Evolutionary conservation across 1,140 invertebrate genomes (phyloP), one percentile per base, ranked within the genome.

Genomic region (Drepana arcuata): DNA sequence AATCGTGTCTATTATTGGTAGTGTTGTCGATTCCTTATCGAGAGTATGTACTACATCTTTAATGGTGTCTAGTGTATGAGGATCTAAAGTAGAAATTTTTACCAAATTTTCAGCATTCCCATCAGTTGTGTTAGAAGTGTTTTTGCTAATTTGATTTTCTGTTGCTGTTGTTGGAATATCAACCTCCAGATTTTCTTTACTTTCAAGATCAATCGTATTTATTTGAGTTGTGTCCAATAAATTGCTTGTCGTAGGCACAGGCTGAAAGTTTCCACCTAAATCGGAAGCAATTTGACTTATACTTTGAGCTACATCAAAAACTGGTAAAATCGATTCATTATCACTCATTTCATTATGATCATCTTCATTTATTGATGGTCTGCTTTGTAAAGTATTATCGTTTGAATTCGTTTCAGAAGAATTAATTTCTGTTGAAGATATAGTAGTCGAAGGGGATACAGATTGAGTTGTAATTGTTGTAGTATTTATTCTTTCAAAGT

Each of bases 281-380:
- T 80, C 75, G 2, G 75, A 77, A 23, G 78, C 73, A 35, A 82
- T 82, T 61, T 82, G 78, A 43, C 73, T 82, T 23, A 82, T 73
- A 49, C 78, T 82, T 45, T 74, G 72, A 32, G 73, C 75, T 10
- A 82, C 65, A 51, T 82, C 75, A 52, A 82, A 82, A 13, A 80
- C 35, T 11, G 67, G 69, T 34, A 69, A 18, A 14, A 48, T 37
- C 13, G 64, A 39, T 34, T 57, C 59, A 41, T 41, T 42, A 31
- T 52, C 31, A 24, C 60, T 55, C 10, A 33, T 24, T 29, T 48
- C 21, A 15, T 44, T 38, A 34, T 34, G 45, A 26, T 50, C 41
- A 31, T 52, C 39, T 11, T 41, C 23, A 34, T 28, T 14, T 30
- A 25, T 31, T 34, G 26, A 14, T 34, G 49, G 26, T 25, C 39